Base-by-base conservation (phyloP, 1,140 invertebrate genomes). In the Diabrotica undecimpunctata region DNA sequence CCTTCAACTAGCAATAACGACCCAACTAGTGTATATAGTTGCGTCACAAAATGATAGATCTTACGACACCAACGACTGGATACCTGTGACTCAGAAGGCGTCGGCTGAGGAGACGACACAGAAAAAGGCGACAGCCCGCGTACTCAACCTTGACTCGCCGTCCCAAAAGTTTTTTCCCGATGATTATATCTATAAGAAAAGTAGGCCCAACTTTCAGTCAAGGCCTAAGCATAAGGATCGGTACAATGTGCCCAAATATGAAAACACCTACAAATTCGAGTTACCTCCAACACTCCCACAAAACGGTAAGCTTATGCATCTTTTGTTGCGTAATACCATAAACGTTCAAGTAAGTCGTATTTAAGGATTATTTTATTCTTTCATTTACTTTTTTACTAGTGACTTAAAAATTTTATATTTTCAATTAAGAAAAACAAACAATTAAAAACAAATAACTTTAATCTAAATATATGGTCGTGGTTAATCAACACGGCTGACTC, bases 71-170 rank as follows among this genome's bases (percentile, higher is more conserved):
- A 75, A 66, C 67, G 77, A 78, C 7, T 78, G 77, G 77, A 75
- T 78, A 50, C 77, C 77, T 8, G 71, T 78, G 12, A 70, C 71
- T 12, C 67, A 72, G 54, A 25, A 55, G 41, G 54, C 66, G 11
- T 63, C 64, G 11, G 58, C 68, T 54, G 59, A 64, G 39, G 14
- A 56, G 54, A 61, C 12, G 8, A 55, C 11, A 13, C 54, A 64
- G 0, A 64, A 65, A 53, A 65, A 51, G 79, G 72, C 77, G 77
- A 72, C 79, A 80, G 78, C 78, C 78, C 7, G 83, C 68, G 82
- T 84, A 62, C 70, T 85, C 7, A 79, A 79, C 52, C 77, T 83
- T 58, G 82, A 83, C 0, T 59, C 70, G 10, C 72, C 77, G 3
- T 69, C 71, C 25, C 68, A 73, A 55, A 77, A 70, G 14, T 79